Percentiles rank a stretch among this genome's conserved stretches.
Evolutionary conservation across 2,888 invertebrate species (phyloP).

Genomic region (Rhamnusium bicolor): DNA sequence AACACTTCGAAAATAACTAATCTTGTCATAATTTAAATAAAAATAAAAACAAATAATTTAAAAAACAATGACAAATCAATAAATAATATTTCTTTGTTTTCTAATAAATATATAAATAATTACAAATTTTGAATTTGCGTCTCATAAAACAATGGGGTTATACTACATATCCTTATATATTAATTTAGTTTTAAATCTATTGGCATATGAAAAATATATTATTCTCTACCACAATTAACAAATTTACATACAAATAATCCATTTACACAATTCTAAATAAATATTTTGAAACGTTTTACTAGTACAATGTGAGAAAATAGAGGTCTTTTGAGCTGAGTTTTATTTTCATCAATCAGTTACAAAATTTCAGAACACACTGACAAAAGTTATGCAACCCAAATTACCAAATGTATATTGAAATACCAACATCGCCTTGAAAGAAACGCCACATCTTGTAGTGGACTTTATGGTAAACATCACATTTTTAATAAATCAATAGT

Average conservation of each 20-base stretch:
- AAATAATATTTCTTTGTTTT: slow-evolving; percentile 55
- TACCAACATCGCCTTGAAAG: no score
- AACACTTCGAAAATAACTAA: slow-evolving; percentile 60
- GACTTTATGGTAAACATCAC: no score
- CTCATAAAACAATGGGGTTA: slow-evolving; percentile 63
- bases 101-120: slow-evolving; percentile 52
- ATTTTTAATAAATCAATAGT: no score
- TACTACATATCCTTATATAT: slow-evolving; percentile 58
- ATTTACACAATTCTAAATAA: background rate
- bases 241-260: slow-evolving; percentile 17
- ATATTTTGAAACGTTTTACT: background rate
- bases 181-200: slow-evolving; percentile 48
- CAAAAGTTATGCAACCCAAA: no score
- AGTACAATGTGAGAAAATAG: no score
- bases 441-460: no score
- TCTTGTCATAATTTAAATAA: slow-evolving; percentile 65
- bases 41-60: slow-evolving; percentile 59
- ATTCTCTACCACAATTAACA: slow-evolving; percentile 27
- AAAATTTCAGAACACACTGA: no score
- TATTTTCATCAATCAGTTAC: no score
- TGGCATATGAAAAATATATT: slow-evolving; percentile 51
- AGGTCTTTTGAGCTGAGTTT: no score
- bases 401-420: no score
- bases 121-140: slow-evolving; percentile 65
- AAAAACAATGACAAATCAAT: slow-evolving; percentile 61